A percentile compares a stretch with the other conserved stretches of the same genome.
phyloP scores from a whole-genome alignment of 2,113 vertebrate species.

The Tyrannus savana region DNA sequence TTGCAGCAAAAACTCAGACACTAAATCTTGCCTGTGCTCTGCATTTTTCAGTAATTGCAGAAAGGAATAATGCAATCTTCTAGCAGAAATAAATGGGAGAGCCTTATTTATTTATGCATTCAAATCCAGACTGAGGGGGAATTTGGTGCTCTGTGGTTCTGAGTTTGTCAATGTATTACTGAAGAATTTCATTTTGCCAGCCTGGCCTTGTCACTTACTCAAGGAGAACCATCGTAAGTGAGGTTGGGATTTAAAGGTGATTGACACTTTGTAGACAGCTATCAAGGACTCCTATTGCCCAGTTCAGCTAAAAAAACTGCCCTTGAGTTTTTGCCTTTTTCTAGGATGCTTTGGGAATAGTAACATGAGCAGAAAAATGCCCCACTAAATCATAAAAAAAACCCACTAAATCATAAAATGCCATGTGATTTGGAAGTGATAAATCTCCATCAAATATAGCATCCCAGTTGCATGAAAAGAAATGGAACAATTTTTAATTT shows the following conservation, averaged over 20 bases:
- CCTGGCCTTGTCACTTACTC: conserved; percentile 5
- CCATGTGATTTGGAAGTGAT: neutral
- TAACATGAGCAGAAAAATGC: neutral
- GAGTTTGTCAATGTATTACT: neutral
- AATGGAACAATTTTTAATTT: neutral
- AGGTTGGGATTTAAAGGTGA: conserved; percentile 15
- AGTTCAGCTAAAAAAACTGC: neutral
- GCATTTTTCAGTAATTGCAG: conserved; percentile 29
- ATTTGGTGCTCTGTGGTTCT: conserved; percentile 24
- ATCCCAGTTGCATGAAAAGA: neutral
- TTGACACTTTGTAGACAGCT: neutral
- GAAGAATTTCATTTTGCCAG: conserved; percentile 36
- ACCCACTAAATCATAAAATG: neutral
- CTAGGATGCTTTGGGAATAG: neutral
- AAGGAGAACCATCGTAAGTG: neutral
- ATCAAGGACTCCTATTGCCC: neutral
- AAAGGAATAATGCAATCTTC: neutral
- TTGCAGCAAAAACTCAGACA: neutral
- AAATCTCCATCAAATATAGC: neutral
- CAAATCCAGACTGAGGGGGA: conserved; percentile 2
- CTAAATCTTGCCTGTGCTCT: conserved; percentile 3
- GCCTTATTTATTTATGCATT: conserved; percentile 20
- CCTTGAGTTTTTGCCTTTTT: conserved; percentile 2
- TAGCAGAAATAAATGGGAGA: conserved; percentile 20
- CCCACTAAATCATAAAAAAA: neutral